A percentile compares a stretch with the other conserved stretches of the same genome.
phyloP scores from a whole-genome alignment of 2,113 vertebrate genomes.

The Neofelis nebulosa region DNA sequence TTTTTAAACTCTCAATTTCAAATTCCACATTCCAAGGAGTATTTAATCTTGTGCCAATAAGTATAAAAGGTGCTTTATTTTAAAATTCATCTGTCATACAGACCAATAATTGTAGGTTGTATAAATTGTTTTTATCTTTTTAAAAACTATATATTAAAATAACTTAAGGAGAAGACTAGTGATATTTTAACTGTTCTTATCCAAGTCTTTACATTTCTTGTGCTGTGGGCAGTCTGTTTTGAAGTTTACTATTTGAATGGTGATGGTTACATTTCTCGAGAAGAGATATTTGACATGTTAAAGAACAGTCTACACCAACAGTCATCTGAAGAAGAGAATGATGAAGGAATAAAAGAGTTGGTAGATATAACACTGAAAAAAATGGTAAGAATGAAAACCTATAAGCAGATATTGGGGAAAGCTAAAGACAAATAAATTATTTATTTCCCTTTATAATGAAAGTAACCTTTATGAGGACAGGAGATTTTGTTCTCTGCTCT shows the following conservation, averaged over 20 bases:
- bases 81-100: not conserved
- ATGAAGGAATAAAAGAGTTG: slow-evolving; percentile 93
- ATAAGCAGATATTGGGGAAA: not conserved
- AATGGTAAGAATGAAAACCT: slow-evolving; percentile 89
- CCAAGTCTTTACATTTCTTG: slow-evolving; percentile 42
- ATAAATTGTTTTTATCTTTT: not conserved
- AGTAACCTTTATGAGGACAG: not conserved
- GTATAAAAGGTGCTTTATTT: slow-evolving; percentile 1
- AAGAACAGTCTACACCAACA: slow-evolving; percentile 90
- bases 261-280: slow-evolving; percentile 91
- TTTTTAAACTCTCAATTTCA: slow-evolving; percentile 8
- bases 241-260: slow-evolving; percentile 92
- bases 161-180: slow-evolving; percentile 39
- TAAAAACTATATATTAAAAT: not conserved
- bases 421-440: not conserved
- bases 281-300: slow-evolving; percentile 94
- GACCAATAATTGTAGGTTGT: not conserved
- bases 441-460: not conserved
- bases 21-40: not conserved
- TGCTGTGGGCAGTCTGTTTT: slow-evolving; percentile 91
- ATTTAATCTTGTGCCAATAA: slow-evolving; percentile 23
- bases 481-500: not conserved
- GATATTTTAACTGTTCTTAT: slow-evolving; percentile 30
- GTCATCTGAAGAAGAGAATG: slow-evolving; percentile 90
- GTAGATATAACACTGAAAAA: slow-evolving; percentile 93